Conservation (phyloP, 2,113 vertebrate genomes). For the Ahaetulla prasina region DNA sequence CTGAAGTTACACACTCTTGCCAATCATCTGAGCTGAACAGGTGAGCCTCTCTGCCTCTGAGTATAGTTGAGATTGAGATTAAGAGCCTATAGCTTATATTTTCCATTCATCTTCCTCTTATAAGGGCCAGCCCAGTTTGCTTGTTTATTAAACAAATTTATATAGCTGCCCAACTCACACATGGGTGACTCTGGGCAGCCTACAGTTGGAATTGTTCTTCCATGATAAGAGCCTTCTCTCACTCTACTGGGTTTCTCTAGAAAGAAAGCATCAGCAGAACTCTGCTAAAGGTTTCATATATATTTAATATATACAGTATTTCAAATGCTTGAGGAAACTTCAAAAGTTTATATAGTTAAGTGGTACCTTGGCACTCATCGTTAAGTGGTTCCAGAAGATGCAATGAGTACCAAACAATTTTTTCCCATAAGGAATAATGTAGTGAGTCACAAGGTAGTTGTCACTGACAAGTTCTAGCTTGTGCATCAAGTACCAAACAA, state of each 20-base stretch:
- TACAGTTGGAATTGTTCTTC: background rate
- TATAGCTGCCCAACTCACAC: too few relatives aligned
- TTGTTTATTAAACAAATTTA: background rate
- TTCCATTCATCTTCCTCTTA: background rate
- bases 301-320: background rate
- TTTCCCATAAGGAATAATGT: too few relatives aligned
- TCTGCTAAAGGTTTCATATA: background rate
- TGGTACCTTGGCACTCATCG: too few relatives aligned
- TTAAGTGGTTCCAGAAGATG: too few relatives aligned
- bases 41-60: too few relatives aligned
- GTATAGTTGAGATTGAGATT: background rate
- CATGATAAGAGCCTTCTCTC: background rate
- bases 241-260: background rate
- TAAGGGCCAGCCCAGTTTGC: background rate
- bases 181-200: background rate
- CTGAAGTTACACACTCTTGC: background rate
- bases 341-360: background rate
- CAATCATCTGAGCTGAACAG: background rate
- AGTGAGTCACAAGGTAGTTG: too few relatives aligned
- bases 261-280: background rate
- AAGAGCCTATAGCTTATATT: background rate
- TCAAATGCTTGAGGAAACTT: background rate
- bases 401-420: too few relatives aligned
- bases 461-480: too few relatives aligned
- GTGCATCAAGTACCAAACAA: too few relatives aligned